phyloP scores from a whole-genome alignment of 1,140 invertebrate species.

The Drosophila subpulchrella region DNA sequence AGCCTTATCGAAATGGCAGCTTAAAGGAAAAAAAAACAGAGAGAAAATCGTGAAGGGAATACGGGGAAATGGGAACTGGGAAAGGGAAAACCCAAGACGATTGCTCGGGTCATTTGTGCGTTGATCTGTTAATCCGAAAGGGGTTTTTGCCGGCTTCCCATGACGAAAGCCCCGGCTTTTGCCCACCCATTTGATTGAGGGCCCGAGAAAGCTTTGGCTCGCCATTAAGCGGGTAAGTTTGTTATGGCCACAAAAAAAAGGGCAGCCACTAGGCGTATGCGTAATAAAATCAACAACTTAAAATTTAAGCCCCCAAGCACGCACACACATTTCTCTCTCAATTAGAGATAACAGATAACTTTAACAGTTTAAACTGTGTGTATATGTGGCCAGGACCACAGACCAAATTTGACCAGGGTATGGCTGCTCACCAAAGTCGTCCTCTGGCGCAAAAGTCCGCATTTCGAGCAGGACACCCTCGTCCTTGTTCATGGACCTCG shows the following conservation, averaged over 20 bases:
- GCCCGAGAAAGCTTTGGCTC: slow-evolving; percentile 25
- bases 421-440: slow-evolving; percentile 11
- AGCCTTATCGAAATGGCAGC: slow-evolving; percentile 61
- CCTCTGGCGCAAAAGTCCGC: slow-evolving; percentile 18
- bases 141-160: slow-evolving; percentile 46
- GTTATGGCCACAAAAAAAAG: slow-evolving; percentile 29
- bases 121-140: slow-evolving; percentile 76
- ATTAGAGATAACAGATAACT: slow-evolving; percentile 49
- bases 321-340: slow-evolving; percentile 39
- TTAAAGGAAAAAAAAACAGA: slow-evolving; percentile 2
- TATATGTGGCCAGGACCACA: slow-evolving; percentile 16
- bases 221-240: slow-evolving; percentile 43
- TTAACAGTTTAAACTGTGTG: slow-evolving; percentile 35
- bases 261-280: slow-evolving; percentile 45
- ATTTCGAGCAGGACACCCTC: slow-evolving; percentile 19
- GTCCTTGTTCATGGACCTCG: slow-evolving; percentile 50
- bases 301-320: slow-evolving; percentile 24
- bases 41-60: slow-evolving; percentile 1
- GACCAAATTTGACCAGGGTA: slow-evolving; percentile 16
- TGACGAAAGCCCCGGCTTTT: slow-evolving; percentile 38
- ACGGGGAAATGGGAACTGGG: slow-evolving; percentile 4
- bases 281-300: slow-evolving; percentile 52
- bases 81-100: slow-evolving; percentile 54
- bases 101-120: slow-evolving; percentile 58
- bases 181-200: slow-evolving; percentile 52